These are phyloP conservation scores for Leucosticte australis DNA, from an alignment of 2,113 vertebrate species.

Conservation along the genomic window DNA sequence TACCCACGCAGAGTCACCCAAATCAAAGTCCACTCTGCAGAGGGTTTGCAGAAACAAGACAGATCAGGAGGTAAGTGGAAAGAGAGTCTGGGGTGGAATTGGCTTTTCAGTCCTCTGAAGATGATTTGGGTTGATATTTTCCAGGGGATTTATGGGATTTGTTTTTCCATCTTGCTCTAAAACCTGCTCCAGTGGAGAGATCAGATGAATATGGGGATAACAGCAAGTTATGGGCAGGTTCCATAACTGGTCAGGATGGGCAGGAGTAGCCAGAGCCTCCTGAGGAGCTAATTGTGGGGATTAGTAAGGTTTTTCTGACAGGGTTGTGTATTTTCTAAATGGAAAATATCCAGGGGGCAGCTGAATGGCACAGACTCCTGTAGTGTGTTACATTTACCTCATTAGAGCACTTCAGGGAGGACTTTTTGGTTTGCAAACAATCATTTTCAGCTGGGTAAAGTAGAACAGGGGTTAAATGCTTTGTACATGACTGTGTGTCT, in stretches of 20 bases:
- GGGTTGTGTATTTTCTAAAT: not conserved
- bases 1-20: slow-evolving; percentile 86
- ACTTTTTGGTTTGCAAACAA: too few species aligned
- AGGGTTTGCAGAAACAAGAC: slow-evolving; percentile 82
- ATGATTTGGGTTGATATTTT: not conserved
- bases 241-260: not conserved
- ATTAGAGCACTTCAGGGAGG: not conserved
- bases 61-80: slow-evolving; percentile 76
- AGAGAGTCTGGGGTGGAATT: not conserved
- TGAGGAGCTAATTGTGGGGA: not conserved
- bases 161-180: not conserved
- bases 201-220: not conserved
- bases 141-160: not conserved
- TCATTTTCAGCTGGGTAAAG: not conserved
- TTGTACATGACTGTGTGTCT: not conserved
- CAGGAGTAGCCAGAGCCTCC: not conserved
- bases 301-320: not conserved
- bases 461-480: not conserved
- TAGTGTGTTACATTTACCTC: not conserved
- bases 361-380: not conserved
- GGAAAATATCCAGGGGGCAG: not conserved
- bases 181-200: not conserved
- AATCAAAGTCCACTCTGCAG: slow-evolving; percentile 80
- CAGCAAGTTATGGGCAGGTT: not conserved
- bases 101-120: not conserved